These are phyloP conservation scores for Agrotis clavis DNA, from an alignment of 2,888 invertebrate genomes.

Conservation along the genomic window DNA sequence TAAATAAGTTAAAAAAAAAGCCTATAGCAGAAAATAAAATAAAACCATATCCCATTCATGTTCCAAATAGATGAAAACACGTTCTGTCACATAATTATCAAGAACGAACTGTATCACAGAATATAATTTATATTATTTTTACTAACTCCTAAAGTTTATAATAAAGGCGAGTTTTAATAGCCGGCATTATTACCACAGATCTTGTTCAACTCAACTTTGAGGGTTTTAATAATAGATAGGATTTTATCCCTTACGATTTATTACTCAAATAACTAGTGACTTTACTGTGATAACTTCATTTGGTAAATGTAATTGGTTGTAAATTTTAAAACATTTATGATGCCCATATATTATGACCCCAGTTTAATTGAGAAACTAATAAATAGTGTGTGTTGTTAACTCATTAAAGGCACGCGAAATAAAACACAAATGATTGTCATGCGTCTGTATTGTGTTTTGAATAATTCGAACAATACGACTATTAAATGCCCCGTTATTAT, in stretches of 20 bases:
- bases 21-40: neutral
- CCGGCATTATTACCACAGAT: conserved; percentile 45
- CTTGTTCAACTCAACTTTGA: conserved; percentile 45
- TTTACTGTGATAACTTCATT: conserved; percentile 67
- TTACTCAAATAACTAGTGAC: conserved; percentile 58
- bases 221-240: conserved; percentile 57
- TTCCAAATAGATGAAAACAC: conserved; percentile 23
- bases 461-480: conserved; percentile 21
- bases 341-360: conserved; percentile 54
- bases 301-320: conserved; percentile 67
- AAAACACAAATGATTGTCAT: conserved; percentile 39
- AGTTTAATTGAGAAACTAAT: conserved; percentile 63
- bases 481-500: conserved; percentile 24
- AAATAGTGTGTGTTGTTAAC: conserved; percentile 43
- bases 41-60: neutral
- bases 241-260: conserved; percentile 60
- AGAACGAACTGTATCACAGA: conserved; percentile 42
- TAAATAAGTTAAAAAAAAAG: neutral
- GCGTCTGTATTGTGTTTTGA: conserved; percentile 14
- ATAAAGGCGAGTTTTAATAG: conserved; percentile 56
- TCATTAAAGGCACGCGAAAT: conserved; percentile 52
- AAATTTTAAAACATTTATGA: conserved; percentile 68
- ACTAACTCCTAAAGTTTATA: conserved; percentile 43
- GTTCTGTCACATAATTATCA: conserved; percentile 27
- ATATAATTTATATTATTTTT: conserved; percentile 41